phyloP scores from a whole-genome alignment of 1,140 invertebrate genomes.

The Ladona fulva region DNA sequence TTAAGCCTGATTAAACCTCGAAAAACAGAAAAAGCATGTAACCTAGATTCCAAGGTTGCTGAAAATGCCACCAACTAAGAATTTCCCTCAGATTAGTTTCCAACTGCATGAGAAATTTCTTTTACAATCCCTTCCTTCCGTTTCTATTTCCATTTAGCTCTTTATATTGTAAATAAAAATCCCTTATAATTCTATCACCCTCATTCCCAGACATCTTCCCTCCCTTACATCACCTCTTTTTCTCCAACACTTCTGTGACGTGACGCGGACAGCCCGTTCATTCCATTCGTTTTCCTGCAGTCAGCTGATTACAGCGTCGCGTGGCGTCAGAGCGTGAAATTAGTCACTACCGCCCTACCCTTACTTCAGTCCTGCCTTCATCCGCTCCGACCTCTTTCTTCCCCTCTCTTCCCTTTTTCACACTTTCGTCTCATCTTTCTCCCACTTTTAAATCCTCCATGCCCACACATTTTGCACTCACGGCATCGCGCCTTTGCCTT shows the following conservation, averaged over 20 bases:
- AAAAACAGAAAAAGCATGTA: too few relatives aligned
- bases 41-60: background rate
- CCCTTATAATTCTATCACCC: background rate
- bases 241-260: background rate
- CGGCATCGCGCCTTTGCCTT: background rate
- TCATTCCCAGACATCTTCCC: background rate
- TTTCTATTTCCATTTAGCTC: background rate
- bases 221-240: background rate
- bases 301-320: slow-evolving; percentile 6
- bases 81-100: background rate
- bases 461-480: background rate
- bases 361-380: background rate
- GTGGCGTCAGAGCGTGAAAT: slow-evolving; percentile 6
- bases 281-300: background rate
- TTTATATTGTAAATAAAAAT: background rate
- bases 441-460: too few relatives aligned
- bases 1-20: too few relatives aligned
- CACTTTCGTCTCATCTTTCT: background rate
- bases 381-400: background rate
- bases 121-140: background rate
- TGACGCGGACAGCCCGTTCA: background rate
- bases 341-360: background rate
- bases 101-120: background rate
- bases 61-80: background rate
- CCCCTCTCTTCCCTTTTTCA: background rate